A percentile compares a stretch with the other conserved stretches of the same genome.
phyloP scores from a whole-genome alignment of 2,888 invertebrate species.

The Nomada flava region DNA sequence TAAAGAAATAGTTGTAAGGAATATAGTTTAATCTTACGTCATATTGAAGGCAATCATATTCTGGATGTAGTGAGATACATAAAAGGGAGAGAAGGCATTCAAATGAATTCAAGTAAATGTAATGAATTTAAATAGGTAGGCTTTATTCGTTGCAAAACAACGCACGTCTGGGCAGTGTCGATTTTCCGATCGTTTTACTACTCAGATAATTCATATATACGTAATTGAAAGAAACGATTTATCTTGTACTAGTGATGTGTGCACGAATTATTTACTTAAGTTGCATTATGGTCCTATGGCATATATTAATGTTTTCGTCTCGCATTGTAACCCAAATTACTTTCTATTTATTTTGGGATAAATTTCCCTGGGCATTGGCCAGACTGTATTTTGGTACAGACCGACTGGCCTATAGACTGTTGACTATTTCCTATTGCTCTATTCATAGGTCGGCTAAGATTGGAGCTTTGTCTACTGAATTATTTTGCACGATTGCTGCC shows the following conservation, averaged over 20 bases:
- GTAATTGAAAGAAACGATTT: neutral
- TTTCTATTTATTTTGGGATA: constrained; percentile 45
- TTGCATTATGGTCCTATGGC: neutral
- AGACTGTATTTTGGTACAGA: constrained; percentile 66
- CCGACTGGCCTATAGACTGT: constrained; percentile 69
- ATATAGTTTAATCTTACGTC: too few relatives aligned
- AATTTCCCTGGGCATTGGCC: constrained; percentile 55
- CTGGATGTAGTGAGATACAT: too few relatives aligned
- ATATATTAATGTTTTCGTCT: constrained; percentile 13
- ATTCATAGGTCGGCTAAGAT: constrained; percentile 72
- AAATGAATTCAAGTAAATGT: too few relatives aligned
- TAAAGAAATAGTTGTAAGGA: too few relatives aligned
- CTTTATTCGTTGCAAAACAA: too few relatives aligned
- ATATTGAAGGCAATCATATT: too few relatives aligned
- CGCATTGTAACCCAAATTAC: constrained; percentile 10
- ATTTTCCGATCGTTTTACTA: too few relatives aligned
- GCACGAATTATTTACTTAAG: neutral
- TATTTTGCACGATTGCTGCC: neutral
- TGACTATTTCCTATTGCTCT: constrained; percentile 70
- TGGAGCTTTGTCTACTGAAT: constrained; percentile 37
- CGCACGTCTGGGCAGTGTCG: too few relatives aligned
- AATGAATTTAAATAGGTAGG: too few relatives aligned
- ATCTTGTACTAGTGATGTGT: neutral
- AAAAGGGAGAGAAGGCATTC: too few relatives aligned
- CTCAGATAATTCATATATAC: too few relatives aligned